Evolutionary conservation across 2,113 vertebrate genomes (phyloP), one percentile per base, ranked within the genome.

Genomic region (Todiramphus saurophagus): DNA sequence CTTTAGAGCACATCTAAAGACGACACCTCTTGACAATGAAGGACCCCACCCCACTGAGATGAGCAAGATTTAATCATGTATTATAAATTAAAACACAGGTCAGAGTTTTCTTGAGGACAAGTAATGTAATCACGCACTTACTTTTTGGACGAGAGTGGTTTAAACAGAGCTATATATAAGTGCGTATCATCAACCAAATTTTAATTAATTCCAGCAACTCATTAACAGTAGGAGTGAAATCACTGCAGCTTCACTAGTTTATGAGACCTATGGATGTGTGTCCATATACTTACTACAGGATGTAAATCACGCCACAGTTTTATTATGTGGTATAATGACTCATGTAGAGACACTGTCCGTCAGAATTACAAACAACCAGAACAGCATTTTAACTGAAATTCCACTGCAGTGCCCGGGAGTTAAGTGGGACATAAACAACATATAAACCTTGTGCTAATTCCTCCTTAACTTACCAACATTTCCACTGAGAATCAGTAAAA

Each of bases 181-280:
- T 68, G 23, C 63, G 31, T 19, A 79, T 25, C 66, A 93, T 73
- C 78, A 79, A 39, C 63, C 4, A 68, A 13, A 83, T 73, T 56
- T 60, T 50, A 85, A 93, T 85, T 93, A 82, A 90, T 39, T 76
- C 82, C 72, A 87, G 88, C 79, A 79, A 20, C 67, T 83, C 82
- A 44, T 92, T 91, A 94, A 55, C 58, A n/a, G 51, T 24, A 79
- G 39, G 35, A 93, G 27, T 79, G 48, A 87, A 94, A 70, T 79
- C 94, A 56, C 48, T 37, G 46, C 69, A 91, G 73, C 77, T 80
- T 89, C 81, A 30, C 41, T 20, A 16, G 60, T 79, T 91, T 83
- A 60, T 46, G 48, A 78, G 64, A 58, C n/a, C 50, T 31, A 30
- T 0, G 4, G 58, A 73, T 73, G 33, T 43, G 35, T 73, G 70